Base-by-base conservation (phyloP, 2,113 vertebrate species). In the Dromaius novaehollandiae region DNA sequence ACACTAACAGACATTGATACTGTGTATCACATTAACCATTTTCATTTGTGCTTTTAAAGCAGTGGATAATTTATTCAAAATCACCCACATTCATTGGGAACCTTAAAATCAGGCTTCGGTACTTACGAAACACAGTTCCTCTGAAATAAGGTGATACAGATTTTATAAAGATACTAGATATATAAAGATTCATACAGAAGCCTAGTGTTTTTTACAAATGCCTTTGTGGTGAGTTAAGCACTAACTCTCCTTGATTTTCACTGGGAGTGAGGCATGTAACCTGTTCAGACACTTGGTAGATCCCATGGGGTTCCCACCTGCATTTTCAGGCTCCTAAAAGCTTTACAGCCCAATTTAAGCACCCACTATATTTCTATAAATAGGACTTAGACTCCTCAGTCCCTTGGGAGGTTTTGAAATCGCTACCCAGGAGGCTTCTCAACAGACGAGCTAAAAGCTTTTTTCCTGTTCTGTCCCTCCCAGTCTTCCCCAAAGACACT, bases 331-430 rank as follows among this genome's bases (percentile, higher is more conserved):
- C 79, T 94, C 77, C 92, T 95, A 68, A 94, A 94, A 94, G 85
- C 89, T 86, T 96, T 93, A 89, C 80, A 95, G 89, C 11, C 88
- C 73, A 82, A 86, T 90, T 85, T 80, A 74, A 96, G 79, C 71
- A 84, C 86, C 95, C 69, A 42, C 77, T 68, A 60, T 44, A 28
- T 55, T 90, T 64, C 93, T 90, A 90, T 96, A 94, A 96, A 94
- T 89, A 96, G 88, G 51, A 86, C 56, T 61, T 48, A 5, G 82
- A n/a, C 60, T 92, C 85, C 55, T 75, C 38, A 51, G 90, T 95
- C 96, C 90, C 74, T 0, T 38, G 40, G 88, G 96, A 93, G 78
- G 63, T 95, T 83, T 38, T 88, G 82, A 93, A 95, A 95, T 95
- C 89, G 91, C 91, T 56, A 50, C 91, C 87, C 91, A 2, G 64